Conservation (phyloP, 2,888 invertebrate genomes). For the Agrilus mali region DNA sequence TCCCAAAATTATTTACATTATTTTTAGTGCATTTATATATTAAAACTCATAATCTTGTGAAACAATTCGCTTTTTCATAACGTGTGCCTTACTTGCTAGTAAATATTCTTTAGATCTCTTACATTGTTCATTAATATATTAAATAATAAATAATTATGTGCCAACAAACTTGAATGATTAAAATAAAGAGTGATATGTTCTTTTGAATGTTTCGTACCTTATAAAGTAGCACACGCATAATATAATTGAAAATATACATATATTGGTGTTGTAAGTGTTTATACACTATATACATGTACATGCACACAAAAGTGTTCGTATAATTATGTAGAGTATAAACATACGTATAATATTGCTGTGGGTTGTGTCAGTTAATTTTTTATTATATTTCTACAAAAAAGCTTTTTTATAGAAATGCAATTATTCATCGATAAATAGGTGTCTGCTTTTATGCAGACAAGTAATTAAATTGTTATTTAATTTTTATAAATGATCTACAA, state of each 20-base stretch:
- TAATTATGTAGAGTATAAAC: too few relatives aligned
- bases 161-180: slow-evolving; percentile 3
- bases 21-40: too few relatives aligned
- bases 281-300: slow-evolving; percentile 15
- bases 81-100: too few relatives aligned
- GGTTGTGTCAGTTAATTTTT: slow-evolving; percentile 19
- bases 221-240: slow-evolving; percentile 18
- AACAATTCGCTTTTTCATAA: too few relatives aligned
- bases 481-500: slow-evolving; percentile 12
- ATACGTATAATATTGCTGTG: slow-evolving; percentile 4
- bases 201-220: slow-evolving; percentile 27
- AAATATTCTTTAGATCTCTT: too few relatives aligned
- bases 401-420: slow-evolving; percentile 13
- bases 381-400: slow-evolving; percentile 14
- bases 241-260: slow-evolving; percentile 21
- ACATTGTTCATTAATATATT: neutral
- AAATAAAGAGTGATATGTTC: slow-evolving; percentile 15
- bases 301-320: too few relatives aligned
- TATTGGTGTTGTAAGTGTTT: slow-evolving; percentile 26
- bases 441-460: too few relatives aligned
- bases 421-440: slow-evolving; percentile 6
- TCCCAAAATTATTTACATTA: too few relatives aligned
- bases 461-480: neutral
- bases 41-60: too few relatives aligned
- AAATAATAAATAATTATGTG: neutral